A percentile compares a stretch with the other conserved stretches of the same genome.
These are phyloP conservation scores for Pollenia angustigena DNA, from an alignment of 2,888 invertebrate species.

Conservation along the genomic window DNA sequence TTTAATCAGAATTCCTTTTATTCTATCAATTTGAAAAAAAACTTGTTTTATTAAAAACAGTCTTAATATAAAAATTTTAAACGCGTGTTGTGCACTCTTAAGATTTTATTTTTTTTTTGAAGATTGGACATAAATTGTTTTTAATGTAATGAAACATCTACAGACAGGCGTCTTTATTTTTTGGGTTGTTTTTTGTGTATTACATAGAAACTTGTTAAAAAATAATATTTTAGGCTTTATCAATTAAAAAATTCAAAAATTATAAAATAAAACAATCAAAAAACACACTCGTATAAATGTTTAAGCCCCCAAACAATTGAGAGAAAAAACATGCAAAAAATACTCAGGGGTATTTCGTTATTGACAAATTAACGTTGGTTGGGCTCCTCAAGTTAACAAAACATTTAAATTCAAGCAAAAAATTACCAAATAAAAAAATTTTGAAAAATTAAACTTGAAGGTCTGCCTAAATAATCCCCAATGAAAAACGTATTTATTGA, in stretches of 20 bases:
- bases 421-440: neutral
- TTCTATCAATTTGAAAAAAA: too few relatives aligned
- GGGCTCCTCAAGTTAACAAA: too few relatives aligned
- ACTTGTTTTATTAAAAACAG: too few relatives aligned
- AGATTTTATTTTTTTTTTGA: too few relatives aligned
- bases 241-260: neutral
- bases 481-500: neutral
- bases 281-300: neutral
- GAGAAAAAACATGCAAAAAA: neutral
- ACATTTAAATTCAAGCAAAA: neutral
- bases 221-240: neutral
- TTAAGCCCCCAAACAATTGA: neutral
- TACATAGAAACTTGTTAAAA: slow-evolving; percentile 22
- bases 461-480: slow-evolving; percentile 3
- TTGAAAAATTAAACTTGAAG: neutral
- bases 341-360: neutral
- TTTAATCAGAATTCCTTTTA: too few relatives aligned
- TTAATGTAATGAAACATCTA: neutral
- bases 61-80: neutral
- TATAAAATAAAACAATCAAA: neutral
- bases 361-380: neutral
- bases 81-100: neutral
- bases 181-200: neutral
- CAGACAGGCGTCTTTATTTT: too few relatives aligned
- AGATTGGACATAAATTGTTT: slow-evolving; percentile 28